Percentiles rank a stretch among this genome's conserved stretches.
phyloP scores from a whole-genome alignment of 2,888 invertebrate species.

The Trachelus troglodyta region DNA sequence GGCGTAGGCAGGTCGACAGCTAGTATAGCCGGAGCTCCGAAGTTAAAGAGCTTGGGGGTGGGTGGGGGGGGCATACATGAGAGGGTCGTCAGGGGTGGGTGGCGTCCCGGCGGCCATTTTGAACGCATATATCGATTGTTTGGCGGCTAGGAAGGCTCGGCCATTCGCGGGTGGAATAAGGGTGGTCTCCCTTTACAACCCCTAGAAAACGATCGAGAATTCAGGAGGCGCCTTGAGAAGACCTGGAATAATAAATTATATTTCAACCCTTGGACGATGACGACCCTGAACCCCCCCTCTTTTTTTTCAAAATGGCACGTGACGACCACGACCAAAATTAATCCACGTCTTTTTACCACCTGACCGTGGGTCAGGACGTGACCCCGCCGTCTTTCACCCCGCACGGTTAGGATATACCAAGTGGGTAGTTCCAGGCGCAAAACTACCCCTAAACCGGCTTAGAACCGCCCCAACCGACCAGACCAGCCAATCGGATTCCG shows the following conservation, averaged over 20 bases:
- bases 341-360: background rate
- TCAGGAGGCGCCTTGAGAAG: conserved; percentile 4
- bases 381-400: conserved; percentile 11
- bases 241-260: background rate
- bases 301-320: background rate
- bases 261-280: background rate
- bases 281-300: background rate
- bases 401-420: conserved; percentile 31
- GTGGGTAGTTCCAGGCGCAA: conserved; percentile 44
- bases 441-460: conserved; percentile 63
- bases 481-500: conserved; percentile 57
- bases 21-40: conserved; percentile 52
- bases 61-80: conserved; percentile 35
- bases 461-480: conserved; percentile 60
- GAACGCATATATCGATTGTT: conserved; percentile 68
- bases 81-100: conserved; percentile 52
- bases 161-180: conserved; percentile 53
- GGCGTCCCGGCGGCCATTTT: conserved; percentile 66
- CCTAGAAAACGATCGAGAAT: conserved; percentile 32
- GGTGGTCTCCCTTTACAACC: conserved; percentile 47
- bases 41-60: conserved; percentile 58
- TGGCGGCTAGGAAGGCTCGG: conserved; percentile 65
- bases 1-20: conserved; percentile 51
- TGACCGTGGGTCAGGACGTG: background rate
- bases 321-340: background rate